A percentile compares a stretch with the other conserved stretches of the same genome.
Evolutionary conservation across 53 echinoderm and acorn worm genomes (phyloP).

Genomic region (Paelopatides confundens): DNA sequence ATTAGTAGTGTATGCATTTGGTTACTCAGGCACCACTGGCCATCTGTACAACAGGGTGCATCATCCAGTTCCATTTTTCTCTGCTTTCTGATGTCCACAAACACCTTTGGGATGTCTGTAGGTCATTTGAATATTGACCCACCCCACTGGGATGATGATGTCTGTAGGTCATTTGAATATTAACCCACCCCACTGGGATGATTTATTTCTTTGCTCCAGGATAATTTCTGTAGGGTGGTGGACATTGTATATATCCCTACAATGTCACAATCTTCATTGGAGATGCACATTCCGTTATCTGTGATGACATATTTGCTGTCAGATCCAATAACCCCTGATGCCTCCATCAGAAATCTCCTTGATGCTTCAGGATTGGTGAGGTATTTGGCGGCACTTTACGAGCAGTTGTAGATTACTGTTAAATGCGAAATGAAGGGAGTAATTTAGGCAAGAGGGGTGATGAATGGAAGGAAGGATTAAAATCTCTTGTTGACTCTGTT

Average conservation of each 20-base stretch:
- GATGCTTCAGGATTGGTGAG: background rate
- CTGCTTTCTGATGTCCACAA: background rate
- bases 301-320: constrained; percentile 31
- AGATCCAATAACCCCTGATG: constrained; percentile 34
- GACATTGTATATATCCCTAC: background rate
- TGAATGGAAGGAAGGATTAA: constrained; percentile 10
- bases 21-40: too few relatives aligned
- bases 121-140: background rate
- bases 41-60: background rate
- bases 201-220: background rate
- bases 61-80: background rate
- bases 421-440: constrained; percentile 31
- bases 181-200: background rate
- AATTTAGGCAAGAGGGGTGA: constrained; percentile 15
- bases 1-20: too few relatives aligned
- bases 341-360: constrained; percentile 22
- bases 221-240: background rate
- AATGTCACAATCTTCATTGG: constrained; percentile 6
- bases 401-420: constrained; percentile 41
- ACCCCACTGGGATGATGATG: background rate
- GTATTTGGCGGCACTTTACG: constrained; percentile 22
- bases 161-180: background rate
- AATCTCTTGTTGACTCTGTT: background rate
- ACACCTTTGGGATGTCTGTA: constrained; percentile 11
- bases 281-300: constrained; percentile 23